These are phyloP conservation scores for Pithys albifrons DNA, from an alignment of 2,113 vertebrate species.

Conservation along the genomic window DNA sequence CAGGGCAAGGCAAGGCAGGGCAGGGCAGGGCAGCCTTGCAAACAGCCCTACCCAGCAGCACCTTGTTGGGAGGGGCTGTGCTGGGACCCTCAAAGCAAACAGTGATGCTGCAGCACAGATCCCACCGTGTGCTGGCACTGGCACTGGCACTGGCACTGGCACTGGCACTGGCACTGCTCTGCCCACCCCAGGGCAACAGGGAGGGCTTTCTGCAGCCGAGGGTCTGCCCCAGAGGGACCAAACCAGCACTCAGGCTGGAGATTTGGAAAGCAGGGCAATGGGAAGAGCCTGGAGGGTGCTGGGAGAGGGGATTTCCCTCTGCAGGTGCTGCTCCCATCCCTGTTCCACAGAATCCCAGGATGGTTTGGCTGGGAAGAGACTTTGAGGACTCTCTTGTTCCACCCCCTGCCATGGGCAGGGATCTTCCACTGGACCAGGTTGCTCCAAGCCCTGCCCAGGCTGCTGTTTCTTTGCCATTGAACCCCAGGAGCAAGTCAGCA, in stretches of 20 bases:
- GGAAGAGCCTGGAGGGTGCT: neutral
- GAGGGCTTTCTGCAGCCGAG: neutral
- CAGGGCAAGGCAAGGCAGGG: too few relatives aligned
- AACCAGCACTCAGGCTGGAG: neutral
- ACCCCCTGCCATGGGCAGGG: neutral
- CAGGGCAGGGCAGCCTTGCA: neutral
- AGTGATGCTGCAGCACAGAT: neutral
- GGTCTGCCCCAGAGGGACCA: neutral
- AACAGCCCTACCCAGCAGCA: neutral
- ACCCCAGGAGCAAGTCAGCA: neutral
- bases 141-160: neutral
- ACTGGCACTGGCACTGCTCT: neutral
- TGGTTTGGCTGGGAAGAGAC: neutral
- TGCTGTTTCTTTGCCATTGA: neutral
- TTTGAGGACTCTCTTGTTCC: neutral
- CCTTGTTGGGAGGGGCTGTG: neutral
- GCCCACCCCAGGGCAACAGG: neutral
- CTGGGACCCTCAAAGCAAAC: neutral
- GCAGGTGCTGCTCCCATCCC: neutral
- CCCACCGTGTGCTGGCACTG: neutral
- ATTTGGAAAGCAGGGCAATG: neutral
- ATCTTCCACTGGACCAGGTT: neutral
- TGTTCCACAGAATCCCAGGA: rapidly evolving
- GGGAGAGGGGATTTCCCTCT: neutral
- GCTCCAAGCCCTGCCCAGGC: neutral